Evolutionary conservation across 2,888 invertebrate genomes (phyloP).

Genomic region (Orchestes rusci): DNA sequence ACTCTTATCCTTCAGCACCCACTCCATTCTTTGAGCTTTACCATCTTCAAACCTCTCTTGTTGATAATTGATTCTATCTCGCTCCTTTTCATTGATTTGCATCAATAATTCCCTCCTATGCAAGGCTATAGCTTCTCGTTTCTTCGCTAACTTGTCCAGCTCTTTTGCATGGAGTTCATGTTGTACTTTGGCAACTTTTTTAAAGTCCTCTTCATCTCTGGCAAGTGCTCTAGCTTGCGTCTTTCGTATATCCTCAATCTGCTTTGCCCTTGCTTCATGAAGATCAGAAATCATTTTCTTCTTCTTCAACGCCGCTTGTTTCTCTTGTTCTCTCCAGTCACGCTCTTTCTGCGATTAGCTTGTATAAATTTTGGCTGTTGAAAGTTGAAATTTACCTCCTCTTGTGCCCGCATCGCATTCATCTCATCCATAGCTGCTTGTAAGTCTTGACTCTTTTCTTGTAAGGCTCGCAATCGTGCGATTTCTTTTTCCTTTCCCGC

Average conservation of each 20-base stretch:
- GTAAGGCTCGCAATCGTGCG: conserved; percentile 44
- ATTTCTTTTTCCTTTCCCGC: conserved; percentile 59
- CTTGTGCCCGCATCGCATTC: conserved; percentile 48
- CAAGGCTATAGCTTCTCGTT: conserved; percentile 44
- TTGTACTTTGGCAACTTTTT: conserved; percentile 46
- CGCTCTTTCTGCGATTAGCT: conserved; percentile 51
- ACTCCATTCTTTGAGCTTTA: conserved; percentile 54
- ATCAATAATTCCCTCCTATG: conserved; percentile 59
- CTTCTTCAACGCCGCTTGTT: conserved; percentile 52
- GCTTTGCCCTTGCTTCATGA: conserved; percentile 43
- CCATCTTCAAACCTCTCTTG: conserved; percentile 62
- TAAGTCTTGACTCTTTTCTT: conserved; percentile 50
- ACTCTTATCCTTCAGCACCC: conserved; percentile 49
- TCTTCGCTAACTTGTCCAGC: conserved; percentile 41
- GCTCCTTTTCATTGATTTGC: conserved; percentile 65
- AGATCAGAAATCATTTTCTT: conserved; percentile 48
- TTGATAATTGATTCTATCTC: conserved; percentile 53
- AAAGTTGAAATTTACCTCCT: conserved; percentile 41
- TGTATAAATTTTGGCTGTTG: not conserved
- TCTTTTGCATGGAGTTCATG: conserved; percentile 40
- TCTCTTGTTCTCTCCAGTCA: conserved; percentile 60
- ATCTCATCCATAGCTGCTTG: conserved; percentile 46
- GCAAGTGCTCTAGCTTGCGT: conserved; percentile 61
- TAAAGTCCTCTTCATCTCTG: conserved; percentile 47
- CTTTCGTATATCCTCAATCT: conserved; percentile 49